Conservation (phyloP, 2,888 invertebrate genomes). For the Halocaridina rubra region DNA sequence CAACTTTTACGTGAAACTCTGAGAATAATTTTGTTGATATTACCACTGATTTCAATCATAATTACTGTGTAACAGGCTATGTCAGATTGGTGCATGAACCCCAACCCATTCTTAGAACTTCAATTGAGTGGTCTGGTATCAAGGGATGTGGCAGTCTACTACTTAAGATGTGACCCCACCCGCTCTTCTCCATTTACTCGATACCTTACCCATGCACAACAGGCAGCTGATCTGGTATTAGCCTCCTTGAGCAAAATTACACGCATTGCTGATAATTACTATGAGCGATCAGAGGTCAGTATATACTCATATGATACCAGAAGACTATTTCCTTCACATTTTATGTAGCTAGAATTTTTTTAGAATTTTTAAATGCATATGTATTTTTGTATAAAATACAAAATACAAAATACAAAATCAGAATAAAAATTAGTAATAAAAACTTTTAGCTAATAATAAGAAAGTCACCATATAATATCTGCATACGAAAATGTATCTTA, state of each 20-base stretch:
- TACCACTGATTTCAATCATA: no score
- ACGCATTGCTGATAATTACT: constrained; percentile 72
- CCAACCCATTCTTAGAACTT: constrained; percentile 80
- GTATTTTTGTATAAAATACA: no score
- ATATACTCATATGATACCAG: no score
- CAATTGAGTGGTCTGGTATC: constrained; percentile 66
- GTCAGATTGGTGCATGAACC: constrained; percentile 87
- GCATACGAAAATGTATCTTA: no score
- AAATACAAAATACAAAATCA: no score
- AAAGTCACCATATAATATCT: no score
- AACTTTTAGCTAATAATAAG: no score
- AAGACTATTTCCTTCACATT: no score
- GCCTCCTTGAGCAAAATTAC: constrained; percentile 71
- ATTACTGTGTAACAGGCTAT: constrained; percentile 71
- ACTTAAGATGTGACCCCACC: constrained; percentile 61
- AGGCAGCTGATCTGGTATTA: constrained; percentile 74
- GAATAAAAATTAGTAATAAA: no score
- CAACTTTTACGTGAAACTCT: no score
- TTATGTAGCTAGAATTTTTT: background rate
- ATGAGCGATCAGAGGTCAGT: constrained; percentile 65
- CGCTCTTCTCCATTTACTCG: constrained; percentile 75
- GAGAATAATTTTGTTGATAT: no score
- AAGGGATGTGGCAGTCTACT: constrained; percentile 62
- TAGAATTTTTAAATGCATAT: no score
- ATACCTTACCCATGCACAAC: constrained; percentile 81